Base-by-base conservation (phyloP, 2,113 vertebrate genomes). In the Dasypus novemcinctus region DNA sequence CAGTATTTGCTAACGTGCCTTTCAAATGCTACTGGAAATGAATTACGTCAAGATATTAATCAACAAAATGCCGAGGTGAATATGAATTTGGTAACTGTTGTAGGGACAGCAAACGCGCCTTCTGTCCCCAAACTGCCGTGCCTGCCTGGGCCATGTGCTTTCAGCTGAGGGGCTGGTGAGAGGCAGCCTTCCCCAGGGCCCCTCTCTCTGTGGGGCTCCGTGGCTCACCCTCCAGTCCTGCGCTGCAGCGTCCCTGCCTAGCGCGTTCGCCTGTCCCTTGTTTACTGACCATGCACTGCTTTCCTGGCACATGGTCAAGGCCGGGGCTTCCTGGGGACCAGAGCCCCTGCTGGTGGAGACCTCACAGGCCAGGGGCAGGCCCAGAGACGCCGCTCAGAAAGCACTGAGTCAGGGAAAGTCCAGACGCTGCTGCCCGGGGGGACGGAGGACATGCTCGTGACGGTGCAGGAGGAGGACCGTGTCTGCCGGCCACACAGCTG, bases 21-120 rank as follows among this genome's bases (percentile, higher is more conserved):
- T 88, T 69, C 25, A 75, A 52, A 75, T 5, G 17, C 13, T 88
- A 88, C 33, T 61, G 6, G 7, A 91, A 95, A 43, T 41, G 10
- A 87, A n/a, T 81, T 64, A 57, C 57, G 21, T 54, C 52, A 46
- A 33, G 54, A 36, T 79, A 84, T 52, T 86, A 49, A 78, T 87
- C 7, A 31, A 68, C 4, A 90, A 64, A 72, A 38, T 33, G 54
- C 59, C 13, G 57, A 38, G 78, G 33, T 12, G 25, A 69, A 31
- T 21, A 43, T 9, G 5, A 29, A 18, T 61, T 63, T 71, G 20
- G 17, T 78, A 41, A 43, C 31, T 17, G 1, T 90, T 33, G 23
- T 8, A 29, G 49, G 14, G 61, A 61, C 38, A 29, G n/a, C 20
- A 72, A 64, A 8, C 38, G 23, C 18, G 18, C 5, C 11, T 23